Conservation (phyloP, 2,113 vertebrate species). For the Carettochelys insculpta region DNA sequence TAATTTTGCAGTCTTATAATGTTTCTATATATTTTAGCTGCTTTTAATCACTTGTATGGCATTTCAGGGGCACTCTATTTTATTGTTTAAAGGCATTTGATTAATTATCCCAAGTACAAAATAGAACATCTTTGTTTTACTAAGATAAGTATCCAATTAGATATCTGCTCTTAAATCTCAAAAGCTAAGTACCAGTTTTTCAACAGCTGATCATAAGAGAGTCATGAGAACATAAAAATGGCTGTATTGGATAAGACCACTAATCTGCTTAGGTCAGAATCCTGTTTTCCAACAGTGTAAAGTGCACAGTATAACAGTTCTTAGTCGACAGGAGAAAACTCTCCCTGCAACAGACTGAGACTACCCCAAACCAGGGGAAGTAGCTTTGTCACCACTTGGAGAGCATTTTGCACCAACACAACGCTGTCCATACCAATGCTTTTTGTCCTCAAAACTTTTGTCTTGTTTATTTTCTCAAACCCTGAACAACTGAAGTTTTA, state of each 20-base stretch:
- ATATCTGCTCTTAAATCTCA: conserved; percentile 10
- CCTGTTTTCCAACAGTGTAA: not conserved
- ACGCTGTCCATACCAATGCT: no score
- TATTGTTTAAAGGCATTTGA: not conserved
- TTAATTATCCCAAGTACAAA: not conserved
- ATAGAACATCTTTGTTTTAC: not conserved
- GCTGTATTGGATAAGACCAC: not conserved
- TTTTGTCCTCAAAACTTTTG: no score
- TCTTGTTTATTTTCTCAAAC: no score
- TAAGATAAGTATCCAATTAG: not conserved
- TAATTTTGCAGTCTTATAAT: not conserved
- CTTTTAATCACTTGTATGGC: conserved; percentile 1
- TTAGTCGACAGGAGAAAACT: no score
- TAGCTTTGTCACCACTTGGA: no score
- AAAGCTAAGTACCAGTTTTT: not conserved
- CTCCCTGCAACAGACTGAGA: not conserved
- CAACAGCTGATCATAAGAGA: not conserved
- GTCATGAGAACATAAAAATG: not conserved
- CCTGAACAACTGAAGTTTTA: no score
- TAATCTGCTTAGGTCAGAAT: not conserved
- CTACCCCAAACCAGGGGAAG: not conserved
- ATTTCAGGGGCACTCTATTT: not conserved
- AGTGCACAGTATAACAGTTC: no score
- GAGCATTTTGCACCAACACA: no score
- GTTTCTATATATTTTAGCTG: not conserved